Evolutionary conservation across 2,113 vertebrate genomes (phyloP).

Genomic region (Hassar affinis): DNA sequence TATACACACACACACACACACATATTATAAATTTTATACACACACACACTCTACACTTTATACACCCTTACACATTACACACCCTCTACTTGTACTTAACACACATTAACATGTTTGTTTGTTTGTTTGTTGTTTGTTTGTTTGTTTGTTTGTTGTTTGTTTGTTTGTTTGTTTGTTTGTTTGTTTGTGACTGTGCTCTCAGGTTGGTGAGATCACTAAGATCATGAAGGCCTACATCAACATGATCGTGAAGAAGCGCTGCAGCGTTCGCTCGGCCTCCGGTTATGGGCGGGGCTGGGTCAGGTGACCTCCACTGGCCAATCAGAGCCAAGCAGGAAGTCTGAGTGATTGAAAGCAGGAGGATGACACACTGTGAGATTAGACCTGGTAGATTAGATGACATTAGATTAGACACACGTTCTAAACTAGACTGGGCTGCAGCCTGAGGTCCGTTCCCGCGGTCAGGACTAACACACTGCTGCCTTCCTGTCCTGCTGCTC

Average conservation of each 20-base stretch:
- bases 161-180: conserved; percentile 16
- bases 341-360: neutral
- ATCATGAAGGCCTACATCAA: conserved; percentile 96
- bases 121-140: no score
- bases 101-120: conserved; percentile 4
- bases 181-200: conserved; percentile 17
- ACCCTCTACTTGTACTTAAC: no score
- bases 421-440: neutral
- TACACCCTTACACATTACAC: no score
- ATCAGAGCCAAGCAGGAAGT: neutral
- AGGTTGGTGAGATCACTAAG: conserved; percentile 91
- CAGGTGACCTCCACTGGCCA: conserved; percentile 71
- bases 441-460: neutral
- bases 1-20: neutral
- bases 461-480: neutral
- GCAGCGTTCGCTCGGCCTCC: conserved; percentile 83
- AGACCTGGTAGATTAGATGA: neutral
- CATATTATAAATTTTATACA: neutral
- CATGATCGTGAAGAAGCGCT: conserved; percentile 92
- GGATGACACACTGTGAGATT: neutral
- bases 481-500: conserved; percentile 5
- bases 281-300: conserved; percentile 81
- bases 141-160: no score
- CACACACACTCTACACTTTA: neutral
- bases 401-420: neutral